Conservation (phyloP, 1,140 invertebrate genomes). For the Drosophila chauvacae region DNA sequence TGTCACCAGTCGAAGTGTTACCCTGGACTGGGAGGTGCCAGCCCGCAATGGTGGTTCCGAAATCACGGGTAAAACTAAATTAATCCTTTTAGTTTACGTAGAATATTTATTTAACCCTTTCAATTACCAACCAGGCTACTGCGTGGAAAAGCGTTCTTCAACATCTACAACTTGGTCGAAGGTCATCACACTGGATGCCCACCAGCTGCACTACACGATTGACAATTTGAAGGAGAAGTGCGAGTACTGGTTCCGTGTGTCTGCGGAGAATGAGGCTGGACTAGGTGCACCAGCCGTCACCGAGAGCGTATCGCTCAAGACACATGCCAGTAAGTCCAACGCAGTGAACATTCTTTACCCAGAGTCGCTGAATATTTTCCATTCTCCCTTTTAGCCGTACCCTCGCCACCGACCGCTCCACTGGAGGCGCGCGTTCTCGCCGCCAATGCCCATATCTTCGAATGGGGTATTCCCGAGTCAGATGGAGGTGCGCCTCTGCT, state of each 20-base stretch:
- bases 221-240: conserved; percentile 95
- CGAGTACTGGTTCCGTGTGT: conserved; percentile 95
- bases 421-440: conserved; percentile 93
- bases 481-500: conserved; percentile 96
- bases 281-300: conserved; percentile 92
- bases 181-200: conserved; percentile 92
- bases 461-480: conserved; percentile 96
- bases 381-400: conserved; percentile 88
- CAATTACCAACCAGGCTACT: conserved; percentile 88
- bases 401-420: conserved; percentile 95
- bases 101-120: not conserved
- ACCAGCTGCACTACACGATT: conserved; percentile 90
- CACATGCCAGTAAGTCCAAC: conserved; percentile 94
- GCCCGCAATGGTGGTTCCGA: conserved; percentile 93
- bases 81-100: not conserved
- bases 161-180: conserved; percentile 94
- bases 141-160: conserved; percentile 94
- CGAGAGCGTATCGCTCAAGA: conserved; percentile 93
- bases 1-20: conserved; percentile 93
- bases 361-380: not conserved
- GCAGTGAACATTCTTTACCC: not conserved
- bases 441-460: conserved; percentile 93
- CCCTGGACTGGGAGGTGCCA: conserved; percentile 94
- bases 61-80: conserved; percentile 88
- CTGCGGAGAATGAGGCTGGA: conserved; percentile 95